Evolutionary conservation across 2,113 vertebrate genomes (phyloP), one percentile per base, ranked within the genome.

Genomic region (Sula dactylatra): DNA sequence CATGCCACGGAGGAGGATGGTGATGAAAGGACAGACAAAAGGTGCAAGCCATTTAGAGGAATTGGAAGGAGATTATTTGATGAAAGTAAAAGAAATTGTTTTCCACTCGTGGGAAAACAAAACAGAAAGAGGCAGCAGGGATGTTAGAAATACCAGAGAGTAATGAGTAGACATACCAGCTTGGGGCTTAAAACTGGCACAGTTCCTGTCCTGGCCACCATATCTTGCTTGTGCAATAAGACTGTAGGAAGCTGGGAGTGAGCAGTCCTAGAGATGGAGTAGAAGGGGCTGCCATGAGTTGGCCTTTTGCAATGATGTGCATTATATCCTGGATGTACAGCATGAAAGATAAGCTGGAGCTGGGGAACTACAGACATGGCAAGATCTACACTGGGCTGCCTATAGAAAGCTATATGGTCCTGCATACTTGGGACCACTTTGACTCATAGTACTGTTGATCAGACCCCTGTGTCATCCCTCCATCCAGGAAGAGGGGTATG

Each of bases 11-110:
- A 89, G 69, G 47, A 94, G 62, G 54, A 58, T 19, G 11, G 55
- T 77, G 71, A 70, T 93, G 85, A 91, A 93, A 93, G 17, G 40
- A 61, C 14, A 88, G 26, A 52, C 32, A 93, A 90, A 88, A 96
- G 38, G 24, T 80, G 47, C 38, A 45, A 81, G 38, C 27, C 31
- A 25, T 83, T 93, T 58, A 55, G 38, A 81, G n/a, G 26, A 90
- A 81, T 49, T 90, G 55, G 55, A 94, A 82, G 42, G 36, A 81
- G 32, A 22, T 72, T 8, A 50, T 56, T 85, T 91, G 70, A 62
- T 18, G 54, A 80, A 77, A 24, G 59, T 22, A 82, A 69, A 14
- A 89, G 3, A 92, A 91, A 70, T n/a, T 42, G n/a, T 86, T 94
- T 96, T 90, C 45, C 50, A 64, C 18, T 49, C 34, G 65, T 1